Conservation (phyloP, 2,888 invertebrate genomes). For the Tachina fera region DNA sequence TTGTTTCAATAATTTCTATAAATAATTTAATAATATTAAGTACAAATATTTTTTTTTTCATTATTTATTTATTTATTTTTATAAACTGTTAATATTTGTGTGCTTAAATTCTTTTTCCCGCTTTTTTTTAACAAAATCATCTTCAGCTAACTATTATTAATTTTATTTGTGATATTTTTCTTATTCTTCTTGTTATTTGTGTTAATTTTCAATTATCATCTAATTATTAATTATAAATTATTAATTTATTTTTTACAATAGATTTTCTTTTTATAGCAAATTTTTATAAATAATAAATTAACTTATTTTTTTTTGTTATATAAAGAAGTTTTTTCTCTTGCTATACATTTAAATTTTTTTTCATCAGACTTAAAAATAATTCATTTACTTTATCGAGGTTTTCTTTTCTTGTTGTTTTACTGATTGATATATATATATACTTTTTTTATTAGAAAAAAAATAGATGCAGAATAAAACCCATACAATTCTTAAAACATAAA, state of each 20-base stretch:
- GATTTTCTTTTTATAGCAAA: conserved; percentile 71
- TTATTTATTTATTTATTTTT: conserved; percentile 30
- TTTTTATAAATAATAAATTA: conserved; percentile 68
- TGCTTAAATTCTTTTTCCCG: conserved; percentile 71
- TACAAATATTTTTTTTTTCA: conserved; percentile 66
- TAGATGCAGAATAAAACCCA: not conserved
- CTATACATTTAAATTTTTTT: conserved; percentile 20
- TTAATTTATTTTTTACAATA: conserved; percentile 62
- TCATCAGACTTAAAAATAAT: conserved; percentile 60
- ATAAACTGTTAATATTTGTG: conserved; percentile 69
- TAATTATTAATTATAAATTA: conserved; percentile 57
- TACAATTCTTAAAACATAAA: conserved; percentile 48
- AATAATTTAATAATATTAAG: conserved; percentile 72
- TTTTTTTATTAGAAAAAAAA: conserved; percentile 13
- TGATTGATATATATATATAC: not conserved
- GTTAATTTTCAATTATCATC: conserved; percentile 45
- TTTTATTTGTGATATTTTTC: conserved; percentile 28
- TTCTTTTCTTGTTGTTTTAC: conserved; percentile 3
- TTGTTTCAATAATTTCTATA: conserved; percentile 69
- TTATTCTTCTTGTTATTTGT: conserved; percentile 48
- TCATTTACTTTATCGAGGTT: conserved; percentile 19
- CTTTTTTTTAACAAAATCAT: conserved; percentile 73
- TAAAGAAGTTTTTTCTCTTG: conserved; percentile 19
- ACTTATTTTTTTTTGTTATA: conserved; percentile 47
- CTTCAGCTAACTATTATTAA: conserved; percentile 74